phyloP scores from a whole-genome alignment of 2,113 vertebrate species.

The Camelus bactrianus region DNA sequence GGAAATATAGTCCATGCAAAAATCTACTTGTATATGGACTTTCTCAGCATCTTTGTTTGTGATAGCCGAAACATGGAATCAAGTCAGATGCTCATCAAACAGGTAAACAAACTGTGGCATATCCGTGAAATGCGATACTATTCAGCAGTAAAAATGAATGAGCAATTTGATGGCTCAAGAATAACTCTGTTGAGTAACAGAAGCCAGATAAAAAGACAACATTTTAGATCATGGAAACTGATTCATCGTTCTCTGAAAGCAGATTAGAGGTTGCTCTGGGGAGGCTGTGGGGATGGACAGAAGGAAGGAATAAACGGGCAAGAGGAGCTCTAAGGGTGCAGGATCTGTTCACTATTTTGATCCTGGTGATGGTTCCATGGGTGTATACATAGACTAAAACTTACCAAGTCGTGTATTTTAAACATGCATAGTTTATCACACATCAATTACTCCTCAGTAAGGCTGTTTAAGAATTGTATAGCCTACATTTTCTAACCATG shows the following conservation, averaged over 20 bases:
- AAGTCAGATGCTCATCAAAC: background rate
- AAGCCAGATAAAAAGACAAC: background rate
- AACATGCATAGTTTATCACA: background rate
- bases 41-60: background rate
- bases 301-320: background rate
- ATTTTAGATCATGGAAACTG: background rate
- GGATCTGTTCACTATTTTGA: background rate
- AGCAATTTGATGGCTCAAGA: too few species aligned
- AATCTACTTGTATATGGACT: accelerated
- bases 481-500: background rate
- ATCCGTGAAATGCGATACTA: accelerated
- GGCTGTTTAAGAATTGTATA: background rate
- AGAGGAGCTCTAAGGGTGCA: accelerated
- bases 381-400: too few species aligned
- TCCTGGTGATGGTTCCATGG: too few species aligned
- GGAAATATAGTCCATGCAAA: background rate
- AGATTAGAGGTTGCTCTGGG: too few species aligned
- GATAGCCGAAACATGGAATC: background rate
- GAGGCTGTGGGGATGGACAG: background rate
- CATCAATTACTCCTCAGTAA: background rate
- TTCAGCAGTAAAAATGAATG: background rate
- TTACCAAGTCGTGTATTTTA: background rate
- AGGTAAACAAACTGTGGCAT: too few species aligned
- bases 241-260: background rate
- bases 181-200: background rate